These are phyloP conservation scores for Bergia sp. DNA, from an alignment of 92 coral and sea anemone genomes.

Conservation along the genomic window DNA sequence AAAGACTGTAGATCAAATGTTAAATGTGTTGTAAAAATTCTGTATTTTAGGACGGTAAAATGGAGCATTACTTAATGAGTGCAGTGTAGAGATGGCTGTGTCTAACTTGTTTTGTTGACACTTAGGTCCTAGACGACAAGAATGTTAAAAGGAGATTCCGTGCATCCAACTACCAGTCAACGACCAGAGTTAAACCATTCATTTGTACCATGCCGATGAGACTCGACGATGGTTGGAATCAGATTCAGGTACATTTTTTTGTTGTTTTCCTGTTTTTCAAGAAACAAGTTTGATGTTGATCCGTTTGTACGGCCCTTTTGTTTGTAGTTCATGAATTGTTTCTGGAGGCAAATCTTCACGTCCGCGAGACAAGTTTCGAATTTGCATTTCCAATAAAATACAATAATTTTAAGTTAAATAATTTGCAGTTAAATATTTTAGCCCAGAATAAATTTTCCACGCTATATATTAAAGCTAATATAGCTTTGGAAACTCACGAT, in stretches of 20 bases:
- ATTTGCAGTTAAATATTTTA: neutral
- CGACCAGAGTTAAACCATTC: constrained; percentile 98
- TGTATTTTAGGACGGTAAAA: constrained; percentile 8
- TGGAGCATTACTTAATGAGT: neutral
- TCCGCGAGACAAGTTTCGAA: neutral
- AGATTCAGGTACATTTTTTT: constrained; percentile 81
- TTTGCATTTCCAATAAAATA: constrained; percentile 4
- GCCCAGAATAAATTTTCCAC: neutral
- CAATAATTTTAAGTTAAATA: neutral
- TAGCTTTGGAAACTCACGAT: neutral
- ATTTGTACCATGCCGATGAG: constrained; percentile 99
- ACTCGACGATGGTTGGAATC: constrained; percentile 99
- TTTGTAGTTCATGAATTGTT: constrained; percentile 1
- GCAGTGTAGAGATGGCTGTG: neutral
- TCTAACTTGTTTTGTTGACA: constrained; percentile 85
- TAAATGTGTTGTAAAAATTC: neutral
- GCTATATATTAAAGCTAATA: neutral
- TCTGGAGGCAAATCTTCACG: constrained; percentile 20
- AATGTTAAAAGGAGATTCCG: constrained; percentile 96
- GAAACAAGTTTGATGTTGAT: neutral
- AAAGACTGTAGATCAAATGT: neutral
- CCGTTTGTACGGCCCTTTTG: constrained; percentile 16
- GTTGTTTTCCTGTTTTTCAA: neutral
- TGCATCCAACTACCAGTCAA: constrained; percentile 99
- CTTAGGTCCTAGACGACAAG: constrained; percentile 99